phyloP scores from a whole-genome alignment of 2,888 invertebrate genomes.

The Epistrophella euchroma region DNA sequence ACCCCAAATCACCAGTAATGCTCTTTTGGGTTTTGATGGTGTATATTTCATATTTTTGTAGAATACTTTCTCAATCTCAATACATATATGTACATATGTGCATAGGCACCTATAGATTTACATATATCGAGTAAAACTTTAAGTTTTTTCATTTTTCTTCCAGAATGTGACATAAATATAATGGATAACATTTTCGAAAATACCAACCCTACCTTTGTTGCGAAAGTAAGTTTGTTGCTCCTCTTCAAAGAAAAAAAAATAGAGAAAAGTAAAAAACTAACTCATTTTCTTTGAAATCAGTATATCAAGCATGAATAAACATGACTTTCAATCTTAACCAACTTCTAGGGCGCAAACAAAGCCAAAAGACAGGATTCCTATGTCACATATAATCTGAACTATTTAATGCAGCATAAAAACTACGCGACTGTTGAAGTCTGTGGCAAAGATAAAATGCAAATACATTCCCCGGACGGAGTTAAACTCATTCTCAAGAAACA shows the following conservation, averaged over 20 bases:
- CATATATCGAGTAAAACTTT: neutral
- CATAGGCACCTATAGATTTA: too few relatives aligned
- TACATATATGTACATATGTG: too few relatives aligned
- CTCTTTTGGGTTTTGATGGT: too few relatives aligned
- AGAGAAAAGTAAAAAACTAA: neutral
- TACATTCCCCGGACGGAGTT: constrained; percentile 44
- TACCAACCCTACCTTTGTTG: constrained; percentile 35
- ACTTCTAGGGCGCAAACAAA: constrained; percentile 31
- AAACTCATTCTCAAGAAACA: constrained; percentile 37
- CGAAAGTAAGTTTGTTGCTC: constrained; percentile 39
- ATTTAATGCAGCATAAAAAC: constrained; percentile 59
- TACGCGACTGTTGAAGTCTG: constrained; percentile 59
- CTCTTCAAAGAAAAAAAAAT: neutral
- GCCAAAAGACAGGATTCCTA: constrained; percentile 16
- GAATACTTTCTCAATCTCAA: too few relatives aligned
- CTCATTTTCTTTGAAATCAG: neutral
- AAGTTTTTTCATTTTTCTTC: neutral
- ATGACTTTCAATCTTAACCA: neutral
- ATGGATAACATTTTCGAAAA: constrained; percentile 51
- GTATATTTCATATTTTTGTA: too few relatives aligned
- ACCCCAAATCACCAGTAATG: too few relatives aligned
- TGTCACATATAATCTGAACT: constrained; percentile 39
- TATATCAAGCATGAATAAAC: constrained; percentile 36
- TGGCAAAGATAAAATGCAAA: constrained; percentile 40
- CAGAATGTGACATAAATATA: constrained; percentile 45